Percentiles rank a stretch among this genome's conserved stretches.
Evolutionary conservation across 2,113 vertebrate genomes (phyloP).

Genomic region (Brevimyrus niger): DNA sequence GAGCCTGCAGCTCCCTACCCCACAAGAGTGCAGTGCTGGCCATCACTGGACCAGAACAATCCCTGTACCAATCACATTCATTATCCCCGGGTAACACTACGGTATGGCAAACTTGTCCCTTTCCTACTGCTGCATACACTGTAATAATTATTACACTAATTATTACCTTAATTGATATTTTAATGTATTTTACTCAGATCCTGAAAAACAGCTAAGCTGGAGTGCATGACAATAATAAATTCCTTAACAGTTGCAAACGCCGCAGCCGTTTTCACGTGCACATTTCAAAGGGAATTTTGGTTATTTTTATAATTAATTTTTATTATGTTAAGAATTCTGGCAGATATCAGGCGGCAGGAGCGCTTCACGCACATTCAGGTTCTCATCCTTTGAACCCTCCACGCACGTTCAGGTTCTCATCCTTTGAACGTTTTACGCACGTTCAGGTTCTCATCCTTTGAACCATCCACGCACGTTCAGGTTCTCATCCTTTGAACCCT

Average conservation of each 20-base stretch:
- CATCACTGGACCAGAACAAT: neutral
- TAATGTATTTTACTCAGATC: neutral
- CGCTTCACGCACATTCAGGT: neutral
- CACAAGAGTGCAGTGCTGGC: neutral
- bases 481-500: neutral
- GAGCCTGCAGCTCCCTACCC: neutral
- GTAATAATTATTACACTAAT: constrained; percentile 7
- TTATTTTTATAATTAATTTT: no score
- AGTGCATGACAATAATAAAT: neutral
- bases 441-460: neutral
- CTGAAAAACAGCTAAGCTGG: neutral
- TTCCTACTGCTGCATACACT: neutral
- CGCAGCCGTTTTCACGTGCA: neutral
- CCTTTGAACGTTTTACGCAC: no score
- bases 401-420: neutral
- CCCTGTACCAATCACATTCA: neutral
- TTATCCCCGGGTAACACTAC: neutral
- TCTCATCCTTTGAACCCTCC: neutral
- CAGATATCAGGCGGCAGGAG: neutral
- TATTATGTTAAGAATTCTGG: neutral
- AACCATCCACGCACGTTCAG: neutral
- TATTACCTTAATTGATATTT: constrained; percentile 1
- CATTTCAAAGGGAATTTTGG: neutral
- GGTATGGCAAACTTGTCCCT: neutral
- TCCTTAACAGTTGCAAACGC: neutral